phyloP scores from a whole-genome alignment of 1,140 invertebrate genomes.

The Gryon sp. region DNA sequence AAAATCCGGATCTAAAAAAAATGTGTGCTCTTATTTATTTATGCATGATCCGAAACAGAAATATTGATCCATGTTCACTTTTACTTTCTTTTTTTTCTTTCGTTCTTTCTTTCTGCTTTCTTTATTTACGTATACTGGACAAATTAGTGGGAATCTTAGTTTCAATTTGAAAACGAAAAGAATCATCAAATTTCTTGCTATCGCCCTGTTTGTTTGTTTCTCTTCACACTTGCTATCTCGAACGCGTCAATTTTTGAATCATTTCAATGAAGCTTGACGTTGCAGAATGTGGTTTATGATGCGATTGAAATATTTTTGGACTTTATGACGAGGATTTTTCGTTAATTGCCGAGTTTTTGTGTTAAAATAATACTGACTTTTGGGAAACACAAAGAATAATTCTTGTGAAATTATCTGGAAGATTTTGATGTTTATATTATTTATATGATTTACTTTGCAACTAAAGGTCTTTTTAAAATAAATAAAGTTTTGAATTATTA shows the following conservation, averaged over 20 bases:
- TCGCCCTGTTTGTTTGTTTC: slow-evolving; percentile 13
- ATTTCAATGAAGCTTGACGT: neutral
- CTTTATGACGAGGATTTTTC: neutral
- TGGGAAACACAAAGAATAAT: neutral
- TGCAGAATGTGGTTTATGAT: too few species aligned
- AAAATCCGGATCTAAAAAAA: slow-evolving; percentile 41
- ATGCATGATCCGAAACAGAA: slow-evolving; percentile 31
- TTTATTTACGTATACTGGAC: slow-evolving; percentile 11
- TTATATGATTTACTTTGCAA: too few species aligned
- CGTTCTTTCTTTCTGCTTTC: too few species aligned
- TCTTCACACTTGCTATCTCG: too few species aligned
- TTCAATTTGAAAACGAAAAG: neutral
- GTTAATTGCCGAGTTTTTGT: too few species aligned
- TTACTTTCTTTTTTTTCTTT: too few species aligned
- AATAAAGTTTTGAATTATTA: too few species aligned
- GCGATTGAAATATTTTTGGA: neutral
- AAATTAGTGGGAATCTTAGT: slow-evolving; percentile 21
- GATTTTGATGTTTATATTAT: too few species aligned
- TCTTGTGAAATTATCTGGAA: too few species aligned
- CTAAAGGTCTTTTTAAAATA: too few species aligned
- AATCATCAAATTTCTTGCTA: slow-evolving; percentile 10
- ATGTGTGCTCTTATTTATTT: slow-evolving; percentile 30
- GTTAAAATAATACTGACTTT: neutral
- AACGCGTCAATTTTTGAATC: too few species aligned
- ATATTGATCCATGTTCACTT: slow-evolving; percentile 26